Evolutionary conservation across 2,113 vertebrate species (phyloP), one percentile per base, ranked within the genome.

Genomic region (Scomber scombrus): DNA sequence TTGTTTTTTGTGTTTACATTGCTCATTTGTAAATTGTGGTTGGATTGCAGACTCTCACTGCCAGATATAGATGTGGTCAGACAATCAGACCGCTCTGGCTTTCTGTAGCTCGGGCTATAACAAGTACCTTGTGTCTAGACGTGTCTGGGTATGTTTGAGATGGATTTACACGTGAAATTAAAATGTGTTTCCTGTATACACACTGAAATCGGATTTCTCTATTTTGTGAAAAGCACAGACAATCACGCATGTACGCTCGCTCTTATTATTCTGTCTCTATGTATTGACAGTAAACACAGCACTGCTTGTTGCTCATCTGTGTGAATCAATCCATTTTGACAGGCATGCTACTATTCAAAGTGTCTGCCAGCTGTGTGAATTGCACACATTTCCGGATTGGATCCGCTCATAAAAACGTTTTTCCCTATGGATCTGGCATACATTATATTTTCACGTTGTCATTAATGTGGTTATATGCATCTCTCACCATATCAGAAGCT

Each of bases 261-360:
- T 43, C 18, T 74, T 49, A 50, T 71, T 45, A 11, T 29, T 57
- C 54, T 23, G 12, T 26, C 52, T 77, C 49, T 16, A 8, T 77
- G 18, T 75, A 55, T 52, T 73, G 60, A 77, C 73, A 26, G 52
- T 29, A 77, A 81, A 79, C 18, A 50, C 56, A 0, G 18, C 19
- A 2, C 45, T 19, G 61, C 21, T 77, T 71, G 61, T 43, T 56
- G 29, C 29, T 60, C 47, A 31, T 64, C 72, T 63, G 47, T n/a
- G 11, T 57, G 46, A 72, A 66, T 75, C 61, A 69, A 79, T 89
- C 46, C 47, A 16, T 13, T 71, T 0, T 82, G 85, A 84, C 85
- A 84, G 47, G 51, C 71, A n/a, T 63, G 80, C 31, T 61, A 46
- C 47, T 2, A 23, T 43, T 43, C 43, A 52, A 63, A 62, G 40